A percentile compares a stretch with the other conserved stretches of the same genome.
phyloP scores from a whole-genome alignment of 1,140 invertebrate species.

The Drosophila paulistorum region DNA sequence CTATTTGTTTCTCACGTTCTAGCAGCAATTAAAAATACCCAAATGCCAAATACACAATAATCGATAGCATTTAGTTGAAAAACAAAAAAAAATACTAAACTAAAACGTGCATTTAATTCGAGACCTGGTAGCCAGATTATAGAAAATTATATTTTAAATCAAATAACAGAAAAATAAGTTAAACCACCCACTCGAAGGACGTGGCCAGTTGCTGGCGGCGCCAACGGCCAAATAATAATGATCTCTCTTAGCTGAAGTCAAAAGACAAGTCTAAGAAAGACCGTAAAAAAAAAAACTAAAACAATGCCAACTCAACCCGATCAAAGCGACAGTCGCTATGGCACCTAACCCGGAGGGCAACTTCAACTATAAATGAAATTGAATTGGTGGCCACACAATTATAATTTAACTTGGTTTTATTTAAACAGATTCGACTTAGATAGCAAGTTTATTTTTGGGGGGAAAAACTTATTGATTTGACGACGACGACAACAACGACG shows the following conservation, averaged over 20 bases:
- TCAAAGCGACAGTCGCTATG: conserved; percentile 51
- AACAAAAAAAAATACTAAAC: conserved; percentile 4
- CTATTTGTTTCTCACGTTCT: conserved; percentile 66
- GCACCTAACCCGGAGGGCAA: conserved; percentile 62
- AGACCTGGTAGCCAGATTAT: conserved; percentile 70
- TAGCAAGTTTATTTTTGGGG: conserved; percentile 42
- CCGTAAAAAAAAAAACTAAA: conserved; percentile 28
- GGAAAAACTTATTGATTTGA: conserved; percentile 66
- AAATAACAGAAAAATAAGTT: conserved; percentile 66
- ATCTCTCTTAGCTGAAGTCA: conserved; percentile 59
- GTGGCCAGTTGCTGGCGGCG: conserved; percentile 71
- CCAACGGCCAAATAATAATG: conserved; percentile 73
- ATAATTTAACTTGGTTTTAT: conserved; percentile 41
- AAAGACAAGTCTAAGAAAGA: neutral
- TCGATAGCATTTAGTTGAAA: conserved; percentile 2
- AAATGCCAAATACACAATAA: conserved; percentile 17
- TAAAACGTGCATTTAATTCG: conserved; percentile 79
- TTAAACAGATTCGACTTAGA: conserved; percentile 27
- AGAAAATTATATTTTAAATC: conserved; percentile 81
- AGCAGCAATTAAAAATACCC: conserved; percentile 63
- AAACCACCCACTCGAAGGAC: conserved; percentile 75
- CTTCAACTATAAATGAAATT: conserved; percentile 73
- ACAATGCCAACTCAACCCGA: conserved; percentile 59
- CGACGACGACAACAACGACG: conserved; percentile 43
- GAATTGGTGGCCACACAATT: conserved; percentile 75